Evolutionary conservation across 2,888 invertebrate genomes (phyloP).

Genomic region (Himalopsyche kuldschensis): DNA sequence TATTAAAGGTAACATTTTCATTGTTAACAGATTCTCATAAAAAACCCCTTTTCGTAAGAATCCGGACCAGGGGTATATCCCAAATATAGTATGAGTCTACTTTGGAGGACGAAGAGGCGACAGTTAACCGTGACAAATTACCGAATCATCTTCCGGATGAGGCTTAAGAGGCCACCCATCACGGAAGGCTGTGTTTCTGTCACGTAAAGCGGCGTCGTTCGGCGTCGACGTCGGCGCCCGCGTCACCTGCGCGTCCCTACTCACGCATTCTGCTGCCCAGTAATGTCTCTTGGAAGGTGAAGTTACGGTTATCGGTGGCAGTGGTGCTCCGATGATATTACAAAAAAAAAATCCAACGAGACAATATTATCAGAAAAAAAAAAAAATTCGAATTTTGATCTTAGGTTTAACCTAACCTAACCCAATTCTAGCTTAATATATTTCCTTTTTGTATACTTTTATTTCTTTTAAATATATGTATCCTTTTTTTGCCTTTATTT

Average conservation of each 20-base stretch:
- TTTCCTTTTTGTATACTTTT: no score
- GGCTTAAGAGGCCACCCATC: neutral
- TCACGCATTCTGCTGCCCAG: neutral
- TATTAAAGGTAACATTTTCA: no score
- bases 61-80: neutral
- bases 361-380: no score
- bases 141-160: constrained; percentile 1
- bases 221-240: neutral
- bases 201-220: neutral
- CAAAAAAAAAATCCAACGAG: neutral
- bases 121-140: constrained; percentile 1
- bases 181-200: neutral
- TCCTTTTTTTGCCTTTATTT: no score
- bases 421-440: no score
- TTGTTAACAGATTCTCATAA: no score
- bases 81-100: neutral
- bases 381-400: no score
- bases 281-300: neutral
- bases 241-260: neutral
- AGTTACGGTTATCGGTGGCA: neutral
- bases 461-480: no score
- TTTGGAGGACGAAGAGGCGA: neutral
- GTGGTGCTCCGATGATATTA: neutral
- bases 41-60: neutral
- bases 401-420: no score